Base-by-base conservation (phyloP, 2,888 invertebrate species). In the Dione vanillae region DNA sequence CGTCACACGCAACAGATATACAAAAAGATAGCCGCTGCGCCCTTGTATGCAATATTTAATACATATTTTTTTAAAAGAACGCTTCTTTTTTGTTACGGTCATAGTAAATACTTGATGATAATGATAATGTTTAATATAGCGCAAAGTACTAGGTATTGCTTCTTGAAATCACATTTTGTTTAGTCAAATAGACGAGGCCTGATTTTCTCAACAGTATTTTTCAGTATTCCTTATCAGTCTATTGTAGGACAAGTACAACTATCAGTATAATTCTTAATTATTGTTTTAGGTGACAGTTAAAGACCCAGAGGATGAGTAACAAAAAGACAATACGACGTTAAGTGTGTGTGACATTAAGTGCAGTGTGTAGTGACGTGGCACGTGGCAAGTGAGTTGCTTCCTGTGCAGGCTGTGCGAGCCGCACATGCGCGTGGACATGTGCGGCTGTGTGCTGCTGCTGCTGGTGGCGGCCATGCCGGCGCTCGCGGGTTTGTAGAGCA, bases 401-500 rank as follows among this genome's bases (percentile, higher is more conserved):
- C 45, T n/a, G 45, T 45, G 45, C 45, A 10, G 14, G 3, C 27
- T 8, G 72, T 65, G 40, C 45, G 9, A 37, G 40, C 62, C 11
- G 27, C 27, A 5, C 27, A 3, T 27, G 51, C 19, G 76, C 35
- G 77, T 70, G 68, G 79, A 77, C 47, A 74, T 82, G 83, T 74
- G 77, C 20, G 77, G 75, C 72, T 66, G 76, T 67, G 81, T 79
- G 71, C 79, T 81, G 58, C 75, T 88, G 77, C 78, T 87, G 79
- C 78, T 89, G 78, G 76, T 88, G 72, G 84, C 83, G 10, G 83
- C 81, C 75, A 78, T 89, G 78, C 86, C 89, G 41, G 81, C 84
- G 9, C 83, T 90, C 45, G 82, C 87, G 75, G 89, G 89, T 89
- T 64, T 71, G 74, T 73, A 51, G 11, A 16, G 43, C n/a, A 12